Evolutionary conservation across 1,140 invertebrate species (phyloP).

Genomic region (Heterodera schachtii): DNA sequence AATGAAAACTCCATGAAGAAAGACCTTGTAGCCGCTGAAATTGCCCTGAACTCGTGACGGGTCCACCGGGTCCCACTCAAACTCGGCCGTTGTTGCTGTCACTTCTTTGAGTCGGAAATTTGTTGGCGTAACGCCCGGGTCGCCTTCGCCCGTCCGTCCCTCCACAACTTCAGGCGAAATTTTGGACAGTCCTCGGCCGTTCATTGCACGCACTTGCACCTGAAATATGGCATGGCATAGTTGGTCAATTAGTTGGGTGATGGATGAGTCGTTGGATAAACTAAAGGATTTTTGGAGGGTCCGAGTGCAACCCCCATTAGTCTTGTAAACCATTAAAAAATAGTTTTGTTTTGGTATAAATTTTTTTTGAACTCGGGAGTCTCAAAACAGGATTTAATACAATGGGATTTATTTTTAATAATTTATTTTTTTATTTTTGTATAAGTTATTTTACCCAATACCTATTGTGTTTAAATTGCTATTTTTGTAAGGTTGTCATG

Average conservation of each 20-base stretch:
- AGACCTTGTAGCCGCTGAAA: conserved; percentile 85
- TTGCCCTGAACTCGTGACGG: conserved; percentile 72
- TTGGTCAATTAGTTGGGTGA: neutral
- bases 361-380: too few species aligned
- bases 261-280: too few species aligned
- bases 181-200: conserved; percentile 83
- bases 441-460: too few species aligned
- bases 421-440: too few species aligned
- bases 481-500: too few species aligned
- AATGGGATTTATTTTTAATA: too few species aligned
- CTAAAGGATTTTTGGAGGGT: too few species aligned
- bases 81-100: conserved; percentile 56
- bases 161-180: conserved; percentile 84
- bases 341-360: too few species aligned
- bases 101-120: conserved; percentile 54
- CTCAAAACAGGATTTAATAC: too few species aligned
- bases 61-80: conserved; percentile 63
- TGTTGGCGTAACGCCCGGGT: conserved; percentile 52
- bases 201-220: conserved; percentile 74
- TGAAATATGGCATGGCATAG: neutral
- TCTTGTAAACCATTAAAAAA: neutral
- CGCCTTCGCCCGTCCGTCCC: conserved; percentile 67
- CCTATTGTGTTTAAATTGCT: too few species aligned
- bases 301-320: too few species aligned
- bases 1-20: neutral